Conservation (phyloP, 2,797 vertebrate genomes). For the Chiloscyllium punctatum region DNA sequence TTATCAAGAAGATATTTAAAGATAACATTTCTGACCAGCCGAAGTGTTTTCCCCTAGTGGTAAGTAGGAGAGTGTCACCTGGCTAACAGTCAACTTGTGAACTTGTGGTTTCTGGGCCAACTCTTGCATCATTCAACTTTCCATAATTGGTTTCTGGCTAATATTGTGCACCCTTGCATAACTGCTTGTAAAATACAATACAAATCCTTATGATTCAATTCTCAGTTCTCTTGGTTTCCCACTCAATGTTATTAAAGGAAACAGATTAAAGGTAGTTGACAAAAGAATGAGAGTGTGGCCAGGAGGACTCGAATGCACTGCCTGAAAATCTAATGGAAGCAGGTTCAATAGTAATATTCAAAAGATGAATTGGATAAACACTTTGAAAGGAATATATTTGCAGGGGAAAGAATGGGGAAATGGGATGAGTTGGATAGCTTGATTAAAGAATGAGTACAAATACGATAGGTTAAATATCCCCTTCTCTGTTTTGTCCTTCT, state of each 20-base stretch:
- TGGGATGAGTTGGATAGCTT: no score
- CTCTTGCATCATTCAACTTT: slow-evolving; percentile 17
- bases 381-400: no score
- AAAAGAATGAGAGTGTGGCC: no score
- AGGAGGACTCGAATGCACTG: no score
- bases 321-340: no score
- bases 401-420: no score
- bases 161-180: not conserved
- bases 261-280: no score
- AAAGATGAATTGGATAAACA: no score
- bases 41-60: not conserved
- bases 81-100: not conserved
- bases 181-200: not conserved
- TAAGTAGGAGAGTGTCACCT: not conserved
- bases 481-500: no score
- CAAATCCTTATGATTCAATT: not conserved
- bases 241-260: not conserved
- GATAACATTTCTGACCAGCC: not conserved
- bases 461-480: no score
- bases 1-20: not conserved
- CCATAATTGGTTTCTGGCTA: not conserved
- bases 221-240: not conserved
- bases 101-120: not conserved
- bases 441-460: no score
- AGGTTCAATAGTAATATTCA: no score